A percentile compares a stretch with the other conserved stretches of the same genome.
Evolutionary conservation across 2,113 vertebrate genomes (phyloP).

Genomic region (Anguilla rostrata): DNA sequence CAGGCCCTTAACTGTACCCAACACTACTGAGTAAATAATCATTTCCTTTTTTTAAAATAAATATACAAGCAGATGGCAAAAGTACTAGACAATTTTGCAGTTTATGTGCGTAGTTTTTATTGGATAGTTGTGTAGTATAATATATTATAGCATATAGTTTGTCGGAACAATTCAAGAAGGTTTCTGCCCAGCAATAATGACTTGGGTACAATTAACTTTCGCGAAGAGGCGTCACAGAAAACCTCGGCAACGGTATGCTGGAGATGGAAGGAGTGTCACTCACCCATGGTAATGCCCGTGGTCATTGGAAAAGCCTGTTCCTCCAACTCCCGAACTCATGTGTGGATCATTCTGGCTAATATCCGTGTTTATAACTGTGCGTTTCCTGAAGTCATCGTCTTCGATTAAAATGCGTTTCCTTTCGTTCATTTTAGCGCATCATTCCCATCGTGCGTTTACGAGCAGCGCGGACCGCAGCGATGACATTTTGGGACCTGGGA

Average conservation of each 20-base stretch:
- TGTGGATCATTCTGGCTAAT: slow-evolving; percentile 66
- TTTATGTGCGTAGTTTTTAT: too few relatives aligned
- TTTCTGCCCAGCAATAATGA: too few relatives aligned
- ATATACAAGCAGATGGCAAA: too few relatives aligned
- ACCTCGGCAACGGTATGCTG: neutral
- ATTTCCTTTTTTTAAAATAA: too few relatives aligned
- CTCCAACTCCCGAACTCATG: slow-evolving; percentile 56
- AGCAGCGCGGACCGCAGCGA: too few relatives aligned
- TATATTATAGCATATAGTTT: too few relatives aligned
- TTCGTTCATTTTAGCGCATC: slow-evolving; percentile 58
- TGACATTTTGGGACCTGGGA: neutral
- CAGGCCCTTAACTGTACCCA: too few relatives aligned
- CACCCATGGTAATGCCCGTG: slow-evolving; percentile 62
- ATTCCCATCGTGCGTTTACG: too few relatives aligned
- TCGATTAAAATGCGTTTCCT: slow-evolving; percentile 38
- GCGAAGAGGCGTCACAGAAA: neutral
- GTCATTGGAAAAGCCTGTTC: slow-evolving; percentile 53
- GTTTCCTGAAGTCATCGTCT: slow-evolving; percentile 22
- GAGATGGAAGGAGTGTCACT: slow-evolving; percentile 30
- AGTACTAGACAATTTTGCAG: too few relatives aligned
- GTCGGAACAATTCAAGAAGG: neutral
- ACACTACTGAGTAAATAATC: too few relatives aligned
- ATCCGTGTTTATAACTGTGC: slow-evolving; percentile 42
- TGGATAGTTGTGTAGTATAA: too few relatives aligned
- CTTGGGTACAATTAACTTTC: too few relatives aligned